phyloP scores from a whole-genome alignment of 2,113 vertebrate species.

The Amazona vittata region DNA sequence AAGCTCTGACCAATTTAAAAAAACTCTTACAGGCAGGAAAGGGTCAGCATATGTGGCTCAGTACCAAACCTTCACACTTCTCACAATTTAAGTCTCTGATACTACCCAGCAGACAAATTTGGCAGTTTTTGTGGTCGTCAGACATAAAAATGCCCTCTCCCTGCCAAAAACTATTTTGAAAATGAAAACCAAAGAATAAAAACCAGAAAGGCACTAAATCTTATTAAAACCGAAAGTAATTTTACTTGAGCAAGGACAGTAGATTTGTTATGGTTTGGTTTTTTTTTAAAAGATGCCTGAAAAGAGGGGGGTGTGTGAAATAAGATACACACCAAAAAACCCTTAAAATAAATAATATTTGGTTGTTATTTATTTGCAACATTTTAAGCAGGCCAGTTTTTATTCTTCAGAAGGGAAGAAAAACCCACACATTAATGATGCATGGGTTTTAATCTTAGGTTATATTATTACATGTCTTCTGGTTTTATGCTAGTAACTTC shows the following conservation, averaged over 20 bases:
- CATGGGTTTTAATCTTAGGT: not conserved
- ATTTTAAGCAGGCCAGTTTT: not conserved
- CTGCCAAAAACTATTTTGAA: conserved; percentile 42
- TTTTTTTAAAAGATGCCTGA: not conserved
- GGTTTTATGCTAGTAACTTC: not conserved
- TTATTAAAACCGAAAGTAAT: not conserved
- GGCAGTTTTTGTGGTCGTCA: conserved; percentile 11
- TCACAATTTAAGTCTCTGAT: conserved; percentile 21
- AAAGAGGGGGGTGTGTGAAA: not conserved
- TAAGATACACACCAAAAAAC: not conserved
- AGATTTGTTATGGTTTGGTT: not conserved
- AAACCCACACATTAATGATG: not conserved
- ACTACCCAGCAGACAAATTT: conserved; percentile 23
- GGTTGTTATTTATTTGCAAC: not conserved
- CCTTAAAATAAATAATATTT: not conserved
- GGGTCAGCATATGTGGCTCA: not conserved
- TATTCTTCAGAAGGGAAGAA: not conserved
- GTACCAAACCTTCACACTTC: conserved; percentile 11
- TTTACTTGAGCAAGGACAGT: not conserved
- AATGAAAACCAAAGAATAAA: conserved; percentile 6
- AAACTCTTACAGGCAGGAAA: conserved; percentile 10
- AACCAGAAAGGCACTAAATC: not conserved
- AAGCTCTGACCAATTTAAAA: not conserved
- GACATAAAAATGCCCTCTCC: not conserved
- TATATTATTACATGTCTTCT: not conserved